Conservation (phyloP, 2,113 vertebrate genomes). For the Silurus glanis region DNA sequence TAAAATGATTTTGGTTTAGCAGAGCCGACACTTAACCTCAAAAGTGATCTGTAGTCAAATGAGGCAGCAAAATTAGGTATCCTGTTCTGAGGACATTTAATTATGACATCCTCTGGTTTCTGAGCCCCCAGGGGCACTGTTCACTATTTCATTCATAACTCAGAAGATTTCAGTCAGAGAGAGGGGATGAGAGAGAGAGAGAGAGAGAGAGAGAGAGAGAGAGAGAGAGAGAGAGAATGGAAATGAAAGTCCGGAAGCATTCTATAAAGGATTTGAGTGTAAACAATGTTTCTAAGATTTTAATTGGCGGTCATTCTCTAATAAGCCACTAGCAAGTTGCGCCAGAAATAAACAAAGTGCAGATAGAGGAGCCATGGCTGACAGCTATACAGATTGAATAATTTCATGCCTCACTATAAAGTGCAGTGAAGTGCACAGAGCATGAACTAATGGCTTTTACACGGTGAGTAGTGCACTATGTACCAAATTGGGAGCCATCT, state of each 20-base stretch:
- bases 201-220: background rate
- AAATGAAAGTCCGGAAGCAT: slow-evolving; percentile 53
- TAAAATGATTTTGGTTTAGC: slow-evolving; percentile 9
- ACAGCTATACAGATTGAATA: background rate
- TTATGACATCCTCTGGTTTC: slow-evolving; percentile 13
- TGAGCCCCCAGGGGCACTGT: slow-evolving; percentile 1
- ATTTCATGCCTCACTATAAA: slow-evolving; percentile 5
- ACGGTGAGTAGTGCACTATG: background rate
- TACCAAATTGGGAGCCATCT: background rate
- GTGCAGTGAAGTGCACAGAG: slow-evolving; percentile 16
- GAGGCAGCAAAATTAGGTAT: slow-evolving; percentile 13
- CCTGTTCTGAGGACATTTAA: slow-evolving; percentile 25
- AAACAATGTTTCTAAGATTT: slow-evolving; percentile 11
- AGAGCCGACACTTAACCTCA: background rate
- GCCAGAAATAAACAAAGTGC: background rate
- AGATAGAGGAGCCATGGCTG: background rate
- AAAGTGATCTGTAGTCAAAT: slow-evolving; percentile 27
- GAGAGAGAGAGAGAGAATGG: background rate
- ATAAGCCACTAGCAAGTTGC: background rate
- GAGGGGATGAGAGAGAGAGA: background rate
- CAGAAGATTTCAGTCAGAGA: background rate
- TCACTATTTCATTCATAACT: background rate
- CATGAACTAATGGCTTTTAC: slow-evolving; percentile 39
- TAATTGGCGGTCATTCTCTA: background rate
- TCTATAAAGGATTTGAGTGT: slow-evolving; percentile 18